A percentile compares a stretch with the other conserved stretches of the same genome.
Evolutionary conservation across 53 echinoderm and acorn worm species (phyloP).

Genomic region (Zoroaster sp.): DNA sequence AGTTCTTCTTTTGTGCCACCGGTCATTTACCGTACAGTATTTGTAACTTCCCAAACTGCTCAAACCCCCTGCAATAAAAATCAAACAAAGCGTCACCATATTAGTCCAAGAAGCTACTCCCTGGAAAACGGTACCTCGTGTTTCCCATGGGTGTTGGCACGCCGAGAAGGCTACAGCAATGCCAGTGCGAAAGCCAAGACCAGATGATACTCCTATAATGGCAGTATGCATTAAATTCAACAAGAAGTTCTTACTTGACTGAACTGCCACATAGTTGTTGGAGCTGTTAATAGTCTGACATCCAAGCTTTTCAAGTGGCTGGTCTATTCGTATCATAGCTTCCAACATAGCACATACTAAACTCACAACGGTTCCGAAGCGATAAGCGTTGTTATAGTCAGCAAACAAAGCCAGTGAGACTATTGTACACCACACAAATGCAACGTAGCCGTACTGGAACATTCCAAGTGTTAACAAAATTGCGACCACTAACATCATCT

Average conservation of each 20-base stretch:
- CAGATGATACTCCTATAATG: background rate
- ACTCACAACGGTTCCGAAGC: background rate
- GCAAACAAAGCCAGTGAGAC: background rate
- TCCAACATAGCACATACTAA: background rate
- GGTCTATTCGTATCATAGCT: background rate
- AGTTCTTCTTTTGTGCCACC: background rate
- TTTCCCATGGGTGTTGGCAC: constrained; percentile 12
- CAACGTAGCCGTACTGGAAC: background rate
- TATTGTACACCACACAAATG: constrained; percentile 1
- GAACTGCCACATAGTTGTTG: background rate
- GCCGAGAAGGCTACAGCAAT: background rate
- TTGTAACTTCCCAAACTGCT: background rate
- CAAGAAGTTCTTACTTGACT: background rate
- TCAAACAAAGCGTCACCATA: background rate
- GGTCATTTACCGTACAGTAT: background rate
- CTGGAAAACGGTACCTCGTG: background rate
- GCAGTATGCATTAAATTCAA: background rate
- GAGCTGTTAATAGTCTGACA: background rate
- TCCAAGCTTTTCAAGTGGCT: background rate
- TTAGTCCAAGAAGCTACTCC: background rate
- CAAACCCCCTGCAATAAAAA: background rate
- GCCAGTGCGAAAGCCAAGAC: constrained; percentile 33
- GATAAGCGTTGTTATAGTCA: constrained; percentile 33
- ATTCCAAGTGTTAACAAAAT: background rate
- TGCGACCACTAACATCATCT: background rate